Base-by-base conservation (phyloP, 1,140 invertebrate genomes). In the Neodiprion lecontei region DNA sequence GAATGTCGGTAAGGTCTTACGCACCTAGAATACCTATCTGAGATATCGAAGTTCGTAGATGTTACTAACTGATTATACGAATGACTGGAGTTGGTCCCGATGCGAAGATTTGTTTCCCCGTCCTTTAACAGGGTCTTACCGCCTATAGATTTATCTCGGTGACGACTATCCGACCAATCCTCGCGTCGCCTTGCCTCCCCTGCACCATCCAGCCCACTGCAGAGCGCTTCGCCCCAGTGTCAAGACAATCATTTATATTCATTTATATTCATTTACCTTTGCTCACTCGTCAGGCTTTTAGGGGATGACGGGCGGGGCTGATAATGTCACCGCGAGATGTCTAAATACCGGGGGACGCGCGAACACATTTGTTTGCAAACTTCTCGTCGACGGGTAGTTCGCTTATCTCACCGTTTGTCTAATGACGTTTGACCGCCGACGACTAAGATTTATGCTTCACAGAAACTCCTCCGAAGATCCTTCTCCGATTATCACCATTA, bases 261-360 rank as follows among this genome's bases (percentile, higher is more conserved):
- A 69, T 69, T 69, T 69, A 69, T 47, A 61, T 61, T 61, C 53
- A 61, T 61, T 61, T 61, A 61, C 53, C 53, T 61, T 9, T 61
- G 53, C 53, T 61, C 53, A 61, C 53, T 61, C 53, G 53, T 61
- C 17, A 78, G 67, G 78, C 53, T 61, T 61, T 61, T 61, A 61
- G 53, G n/a, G 72, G 78, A 78, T 77, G 74, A 73, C 73, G 75
- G 61, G 47, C 12, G 67, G 40, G 67, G 68, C 74, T 67, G 78
- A 79, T 79, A 79, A 77, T 74, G 76, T 77, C 78, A 79, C 74
- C 69, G n/a, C 53, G 70, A 76, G 78, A 79, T 73, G 78, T 77
- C 73, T 75, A 75, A 78, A 78, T 77, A 73, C 73, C 69, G 70
- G 75, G 67, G 75, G 75, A 73, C 73, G 75, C 53, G n/a, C 53